Percentiles rank a stretch among this genome's conserved stretches.
Conservation (phyloP, 2,113 vertebrate genomes). For the Micronycteris hirsuta region DNA sequence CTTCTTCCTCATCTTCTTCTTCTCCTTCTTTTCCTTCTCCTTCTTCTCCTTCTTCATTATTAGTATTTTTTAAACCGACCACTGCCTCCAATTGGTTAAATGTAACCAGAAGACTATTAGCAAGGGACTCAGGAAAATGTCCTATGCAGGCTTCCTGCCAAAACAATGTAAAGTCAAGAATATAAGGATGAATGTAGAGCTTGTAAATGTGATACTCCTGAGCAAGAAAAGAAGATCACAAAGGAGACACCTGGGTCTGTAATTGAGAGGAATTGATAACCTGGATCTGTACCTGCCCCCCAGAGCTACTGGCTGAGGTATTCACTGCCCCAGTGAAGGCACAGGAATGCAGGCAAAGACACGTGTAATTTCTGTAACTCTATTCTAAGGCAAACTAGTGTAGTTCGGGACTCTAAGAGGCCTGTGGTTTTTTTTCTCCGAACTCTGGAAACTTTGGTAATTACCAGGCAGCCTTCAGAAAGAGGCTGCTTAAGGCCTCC, state of each 20-base stretch:
- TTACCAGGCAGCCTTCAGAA: neutral
- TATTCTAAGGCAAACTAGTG: neutral
- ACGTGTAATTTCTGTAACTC: neutral
- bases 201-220: neutral
- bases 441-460: too few relatives aligned
- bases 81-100: neutral
- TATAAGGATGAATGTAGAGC: too few relatives aligned
- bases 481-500: neutral
- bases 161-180: neutral
- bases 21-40: too few relatives aligned
- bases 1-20: too few relatives aligned
- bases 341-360: neutral
- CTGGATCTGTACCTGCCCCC: neutral
- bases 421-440: neutral
- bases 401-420: neutral
- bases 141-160: neutral
- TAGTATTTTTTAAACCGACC: neutral
- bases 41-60: neutral
- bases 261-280: neutral
- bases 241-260: too few relatives aligned
- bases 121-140: neutral
- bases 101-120: neutral
- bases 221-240: neutral
- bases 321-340: neutral
- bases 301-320: neutral